These are phyloP conservation scores for Planococcus citri DNA, from an alignment of 1,140 invertebrate species.

Conservation along the genomic window DNA sequence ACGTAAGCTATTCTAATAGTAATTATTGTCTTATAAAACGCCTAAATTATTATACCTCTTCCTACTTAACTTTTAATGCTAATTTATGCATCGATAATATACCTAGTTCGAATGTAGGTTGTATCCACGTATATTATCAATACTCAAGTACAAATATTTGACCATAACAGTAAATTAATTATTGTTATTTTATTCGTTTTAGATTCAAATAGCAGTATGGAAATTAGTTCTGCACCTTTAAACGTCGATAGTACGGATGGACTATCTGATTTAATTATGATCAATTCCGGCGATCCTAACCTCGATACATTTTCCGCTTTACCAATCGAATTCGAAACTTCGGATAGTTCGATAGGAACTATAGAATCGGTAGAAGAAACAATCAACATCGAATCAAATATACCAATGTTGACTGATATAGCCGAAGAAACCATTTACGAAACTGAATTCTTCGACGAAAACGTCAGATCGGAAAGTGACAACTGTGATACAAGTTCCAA, in stretches of 20 bases:
- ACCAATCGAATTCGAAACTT: neutral
- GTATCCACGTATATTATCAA: neutral
- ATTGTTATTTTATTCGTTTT: neutral
- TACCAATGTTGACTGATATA: constrained; percentile 9
- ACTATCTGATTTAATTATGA: constrained; percentile 7
- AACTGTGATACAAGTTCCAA: neutral
- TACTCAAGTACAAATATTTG: neutral
- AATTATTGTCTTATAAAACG: too few species aligned
- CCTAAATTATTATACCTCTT: too few species aligned
- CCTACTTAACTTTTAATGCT: too few species aligned
- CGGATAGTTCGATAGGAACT: neutral
- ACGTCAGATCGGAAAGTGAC: neutral
- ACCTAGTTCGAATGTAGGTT: neutral
- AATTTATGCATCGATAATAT: too few species aligned
- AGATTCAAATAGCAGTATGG: neutral
- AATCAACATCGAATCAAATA: neutral
- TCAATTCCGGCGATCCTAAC: neutral
- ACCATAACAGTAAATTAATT: neutral
- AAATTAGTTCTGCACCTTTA: neutral
- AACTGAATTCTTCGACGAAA: constrained; percentile 12
- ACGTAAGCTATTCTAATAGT: too few species aligned
- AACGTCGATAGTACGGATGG: neutral
- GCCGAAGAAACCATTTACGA: constrained; percentile 15
- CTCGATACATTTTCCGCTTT: neutral
- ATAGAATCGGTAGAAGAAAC: neutral